Evolutionary conservation across 2,888 invertebrate genomes (phyloP), one percentile per base, ranked within the genome.

Genomic region (Platycheirus rosarum): DNA sequence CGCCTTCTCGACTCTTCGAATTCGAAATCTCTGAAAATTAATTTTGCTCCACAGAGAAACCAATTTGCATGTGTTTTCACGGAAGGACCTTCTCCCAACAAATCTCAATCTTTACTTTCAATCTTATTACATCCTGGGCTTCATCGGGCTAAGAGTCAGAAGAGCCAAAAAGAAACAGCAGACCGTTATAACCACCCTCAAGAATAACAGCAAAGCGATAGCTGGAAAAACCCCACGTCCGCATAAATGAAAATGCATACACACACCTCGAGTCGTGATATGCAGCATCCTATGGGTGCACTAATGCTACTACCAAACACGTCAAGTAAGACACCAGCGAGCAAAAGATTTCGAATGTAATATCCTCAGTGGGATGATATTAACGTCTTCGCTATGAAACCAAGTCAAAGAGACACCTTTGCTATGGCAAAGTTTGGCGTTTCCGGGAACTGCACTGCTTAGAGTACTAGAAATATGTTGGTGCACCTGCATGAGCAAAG

Each of bases 271-370:
- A 16, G 16, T 57, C 73, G 16, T 71, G 60, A 60, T 60, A 53
- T 73, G 40, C 53, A 48, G 37, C 62, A 55, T 55, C 63, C 63
- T 32, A 40, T 40, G 42, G 62, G 63, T 73, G 62, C 55, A 74
- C 68, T 62, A 68, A 73, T 62, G 73, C 68, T 48, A 73, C 48
- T 18, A 20, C 53, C 40, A 35, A 51, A 37, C 65, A 40, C 76
- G 11, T 5, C 37, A 80, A 37, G 40, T 48, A 66, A 55, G 70
- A 69, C 63, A 48, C 42, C 60, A 29, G 37, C 23, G 32, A 26
- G 35, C 9, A 68, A 55, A 63, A 68, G 82, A 77, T 82, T 71
- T 68, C 71, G 62, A 73, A 68, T 68, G 82, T 82, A 77, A 77
- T 82, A 77, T 82, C 68, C 53, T 77, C 46, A 40, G 57, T 66